A percentile compares a stretch with the other conserved stretches of the same genome.
These are phyloP conservation scores for Nixonia krombeini DNA, from an alignment of 1,140 invertebrate genomes.

Conservation along the genomic window DNA sequence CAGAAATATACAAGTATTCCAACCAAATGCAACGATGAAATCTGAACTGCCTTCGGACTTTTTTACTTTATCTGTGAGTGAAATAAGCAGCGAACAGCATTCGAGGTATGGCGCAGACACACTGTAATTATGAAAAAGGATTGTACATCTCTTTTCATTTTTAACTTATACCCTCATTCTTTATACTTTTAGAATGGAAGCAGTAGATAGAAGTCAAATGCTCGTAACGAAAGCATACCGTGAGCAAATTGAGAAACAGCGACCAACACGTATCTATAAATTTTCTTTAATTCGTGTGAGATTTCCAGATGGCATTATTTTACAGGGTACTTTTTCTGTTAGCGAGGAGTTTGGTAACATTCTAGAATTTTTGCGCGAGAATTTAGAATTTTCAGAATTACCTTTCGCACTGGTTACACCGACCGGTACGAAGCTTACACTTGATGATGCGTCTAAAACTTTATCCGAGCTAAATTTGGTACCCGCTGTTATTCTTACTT, in stretches of 20 bases:
- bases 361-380: conserved; percentile 81
- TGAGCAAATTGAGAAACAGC: conserved; percentile 86
- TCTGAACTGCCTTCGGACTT: conserved; percentile 86
- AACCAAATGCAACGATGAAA: conserved; percentile 81
- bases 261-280: conserved; percentile 85
- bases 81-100: conserved; percentile 88
- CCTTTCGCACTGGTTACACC: conserved; percentile 78
- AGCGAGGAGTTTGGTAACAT: conserved; percentile 82
- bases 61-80: conserved; percentile 83
- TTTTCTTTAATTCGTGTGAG: conserved; percentile 87
- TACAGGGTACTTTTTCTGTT: conserved; percentile 89
- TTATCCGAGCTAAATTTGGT: conserved; percentile 81
- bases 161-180: neutral
- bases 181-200: conserved; percentile 76
- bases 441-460: conserved; percentile 77
- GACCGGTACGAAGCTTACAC: conserved; percentile 75
- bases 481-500: conserved; percentile 82
- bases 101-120: conserved; percentile 73
- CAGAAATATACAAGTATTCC: conserved; percentile 86
- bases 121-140: too few relatives aligned
- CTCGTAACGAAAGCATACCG: conserved; percentile 93
- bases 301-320: conserved; percentile 88
- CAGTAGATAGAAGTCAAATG: conserved; percentile 84
- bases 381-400: conserved; percentile 76
- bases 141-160: too few relatives aligned